A percentile compares a stretch with the other conserved stretches of the same genome.
These are phyloP conservation scores for Pentamera pediparva DNA, from an alignment of 53 echinoderm and acorn worm genomes.

Conservation along the genomic window DNA sequence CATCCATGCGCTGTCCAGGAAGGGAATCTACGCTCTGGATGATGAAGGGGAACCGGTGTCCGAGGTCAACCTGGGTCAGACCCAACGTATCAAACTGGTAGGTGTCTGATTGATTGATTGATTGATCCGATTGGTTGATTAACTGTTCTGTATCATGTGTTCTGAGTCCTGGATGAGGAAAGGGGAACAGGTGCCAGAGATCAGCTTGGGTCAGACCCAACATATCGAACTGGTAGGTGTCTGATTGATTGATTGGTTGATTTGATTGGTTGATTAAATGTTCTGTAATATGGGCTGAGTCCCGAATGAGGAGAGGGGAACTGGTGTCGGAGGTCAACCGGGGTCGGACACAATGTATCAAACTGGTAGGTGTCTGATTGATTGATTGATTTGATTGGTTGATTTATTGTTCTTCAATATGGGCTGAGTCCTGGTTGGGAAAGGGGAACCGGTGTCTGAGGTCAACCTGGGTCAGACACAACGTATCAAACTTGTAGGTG, in stretches of 20 bases:
- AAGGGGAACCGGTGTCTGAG: conserved; percentile 85
- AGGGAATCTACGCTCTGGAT: conserved; percentile 79
- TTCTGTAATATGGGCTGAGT: no score
- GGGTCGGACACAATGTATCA: conserved; percentile 80
- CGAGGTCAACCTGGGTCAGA: conserved; percentile 73
- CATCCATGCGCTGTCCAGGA: conserved; percentile 74
- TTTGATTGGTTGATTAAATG: no score
- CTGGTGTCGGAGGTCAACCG: conserved; percentile 78
- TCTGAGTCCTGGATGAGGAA: conserved; percentile 74
- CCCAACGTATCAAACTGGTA: conserved; percentile 87
- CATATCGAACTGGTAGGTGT: conserved; percentile 75
- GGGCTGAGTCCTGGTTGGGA: conserved; percentile 73
- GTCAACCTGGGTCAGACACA: conserved; percentile 75
- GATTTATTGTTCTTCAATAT: no score
- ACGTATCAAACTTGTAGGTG: conserved; percentile 81
- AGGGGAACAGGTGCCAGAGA: conserved; percentile 84
- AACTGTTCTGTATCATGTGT: no score
- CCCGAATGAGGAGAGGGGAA: conserved; percentile 64
- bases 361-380: conserved; percentile 73
- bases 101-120: no score
- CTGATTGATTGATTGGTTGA: no score
- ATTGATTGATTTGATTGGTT: no score
- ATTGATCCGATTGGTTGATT: no score
- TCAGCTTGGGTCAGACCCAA: conserved; percentile 72
- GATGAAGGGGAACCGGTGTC: conserved; percentile 81